Conservation (phyloP, 2,797 vertebrate genomes). For the Anableps anableps region DNA sequence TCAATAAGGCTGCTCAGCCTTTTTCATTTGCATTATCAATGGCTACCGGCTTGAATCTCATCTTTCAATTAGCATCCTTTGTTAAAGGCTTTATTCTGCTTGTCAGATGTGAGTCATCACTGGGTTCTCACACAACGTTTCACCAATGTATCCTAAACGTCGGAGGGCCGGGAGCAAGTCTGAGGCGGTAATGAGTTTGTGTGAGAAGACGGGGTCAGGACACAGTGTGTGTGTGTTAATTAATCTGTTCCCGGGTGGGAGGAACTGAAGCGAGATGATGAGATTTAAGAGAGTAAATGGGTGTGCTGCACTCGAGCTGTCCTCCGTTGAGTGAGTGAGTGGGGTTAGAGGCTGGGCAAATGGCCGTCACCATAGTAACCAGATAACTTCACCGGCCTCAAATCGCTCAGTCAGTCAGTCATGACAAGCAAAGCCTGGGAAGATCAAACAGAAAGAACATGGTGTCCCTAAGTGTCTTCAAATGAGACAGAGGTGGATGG, state of each 20-base stretch:
- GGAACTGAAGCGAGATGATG: constrained; percentile 86
- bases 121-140: constrained; percentile 77
- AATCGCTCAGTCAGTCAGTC: constrained; percentile 80
- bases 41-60: constrained; percentile 73
- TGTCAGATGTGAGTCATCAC: constrained; percentile 80
- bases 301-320: constrained; percentile 81
- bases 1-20: constrained; percentile 63
- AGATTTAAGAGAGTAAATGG: constrained; percentile 86
- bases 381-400: constrained; percentile 74
- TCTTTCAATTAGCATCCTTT: constrained; percentile 83
- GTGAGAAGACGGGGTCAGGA: constrained; percentile 83
- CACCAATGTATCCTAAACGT: constrained; percentile 80
- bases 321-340: constrained; percentile 79
- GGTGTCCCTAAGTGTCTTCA: constrained; percentile 65
- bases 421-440: constrained; percentile 76
- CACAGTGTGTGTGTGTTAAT: constrained; percentile 85
- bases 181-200: constrained; percentile 84
- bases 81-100: constrained; percentile 80
- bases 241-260: constrained; percentile 85
- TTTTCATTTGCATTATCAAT: constrained; percentile 80
- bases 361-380: constrained; percentile 81
- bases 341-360: constrained; percentile 81
- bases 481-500: constrained; percentile 67
- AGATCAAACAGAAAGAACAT: constrained; percentile 79
- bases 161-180: constrained; percentile 77